Evolutionary conservation across 2,113 vertebrate genomes (phyloP), one percentile per base, ranked within the genome.

Genomic region (Lota lota): DNA sequence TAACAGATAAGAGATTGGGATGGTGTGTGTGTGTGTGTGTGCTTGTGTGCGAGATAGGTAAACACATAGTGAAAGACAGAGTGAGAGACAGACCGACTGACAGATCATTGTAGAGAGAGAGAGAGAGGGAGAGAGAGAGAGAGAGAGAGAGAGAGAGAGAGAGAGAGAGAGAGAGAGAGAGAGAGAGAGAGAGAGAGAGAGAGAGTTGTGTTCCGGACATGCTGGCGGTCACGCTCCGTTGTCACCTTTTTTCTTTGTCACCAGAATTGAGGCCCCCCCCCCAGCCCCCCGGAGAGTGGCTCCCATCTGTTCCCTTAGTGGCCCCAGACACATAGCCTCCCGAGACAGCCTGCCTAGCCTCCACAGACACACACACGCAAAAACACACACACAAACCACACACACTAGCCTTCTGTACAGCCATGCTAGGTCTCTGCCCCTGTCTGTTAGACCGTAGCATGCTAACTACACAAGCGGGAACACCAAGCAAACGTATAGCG

Each of bases 191-290:
- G 12, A 10, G 28, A 63, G 58, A 17, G 56, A n/a, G 1, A 17
- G 18, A 19, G 20, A 16, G 66, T 24, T 64, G 60, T 74, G 84
- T 77, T 79, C 80, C 69, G 77, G 85, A 83, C 83, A 86, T 86
- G 83, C 81, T 90, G 86, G 85, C 82, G 79, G 85, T 88, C 86
- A 88, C 85, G 82, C 86, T 88, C 86, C 70, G 75, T 82, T 86
- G 60, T 89, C 85, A 84, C 86, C 85, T 87, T 86, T 78, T 84
- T 84, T 88, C 79, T 84, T 84, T 88, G 69, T 85, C 85, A 89
- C 86, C 85, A 83, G 86, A 85, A 85, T 82, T 83, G 82, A 72
- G 79, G 76, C 79, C 81, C 83, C 84, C 83, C 36, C 87, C 86
- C 78, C 74, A 10, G 81, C 85, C 66, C 68, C 75, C 79, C 7